Base-by-base conservation (phyloP, 1,140 invertebrate genomes). In the honey bee (Apis mellifera) region DNA sequence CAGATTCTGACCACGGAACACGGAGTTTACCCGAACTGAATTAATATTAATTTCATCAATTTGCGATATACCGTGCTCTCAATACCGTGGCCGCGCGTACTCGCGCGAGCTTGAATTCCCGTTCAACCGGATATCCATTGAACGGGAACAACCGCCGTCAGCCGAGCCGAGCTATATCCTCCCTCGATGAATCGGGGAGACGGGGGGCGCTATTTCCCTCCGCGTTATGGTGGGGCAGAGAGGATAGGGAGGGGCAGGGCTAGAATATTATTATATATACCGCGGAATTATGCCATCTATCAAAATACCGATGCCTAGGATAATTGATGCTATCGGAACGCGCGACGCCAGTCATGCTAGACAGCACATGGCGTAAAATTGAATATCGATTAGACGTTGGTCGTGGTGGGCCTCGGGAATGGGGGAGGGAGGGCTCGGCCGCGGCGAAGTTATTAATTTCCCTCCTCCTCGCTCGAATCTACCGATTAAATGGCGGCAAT, bases 361-460 rank as follows among this genome's bases (percentile, higher is more conserved):
- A 89, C 86, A 88, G 87, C 86, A 86, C 87, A 86, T 88, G 87
- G 87, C 87, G 87, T 88, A 89, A 89, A 89, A 89, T 89, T 89
- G 87, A 89, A 89, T 89, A 89, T 89, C 87, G 87, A 89, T 89
- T 89, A 89, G 86, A 84, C 86, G 84, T 84, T 89, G 84, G 17
- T n/a, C 54, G n/a, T n/a, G 76, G 77, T 78, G 66, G 86, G 83
- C 64, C 42, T 82, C 76, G 82, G 32, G 66, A 81, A 88, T 64
- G 86, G 79, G 80, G 84, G 32, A 42, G 80, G 84, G 32, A 42
- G 32, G 32, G 32, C 5, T 68, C 79, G 66, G 72, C 60, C 26
- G 69, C 77, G 84, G 72, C 82, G 83, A 86, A 89, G 86, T 89
- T 89, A 89, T 89, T 89, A 89, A 88, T 89, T 85, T 70, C 79